These are phyloP conservation scores for Menura novaehollandiae DNA, from an alignment of 2,113 vertebrate genomes.

Conservation along the genomic window DNA sequence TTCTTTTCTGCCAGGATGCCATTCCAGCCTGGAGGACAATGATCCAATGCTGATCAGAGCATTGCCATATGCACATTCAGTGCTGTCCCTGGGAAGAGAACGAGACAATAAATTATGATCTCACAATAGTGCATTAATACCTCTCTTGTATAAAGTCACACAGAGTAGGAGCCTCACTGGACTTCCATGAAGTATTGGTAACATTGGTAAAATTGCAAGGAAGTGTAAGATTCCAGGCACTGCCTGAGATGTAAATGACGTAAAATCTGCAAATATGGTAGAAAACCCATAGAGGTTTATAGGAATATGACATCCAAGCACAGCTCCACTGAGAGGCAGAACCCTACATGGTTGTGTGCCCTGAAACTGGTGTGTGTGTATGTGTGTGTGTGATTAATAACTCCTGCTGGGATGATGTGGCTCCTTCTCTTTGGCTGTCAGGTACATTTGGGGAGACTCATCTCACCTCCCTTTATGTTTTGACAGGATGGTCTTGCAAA, in stretches of 20 bases:
- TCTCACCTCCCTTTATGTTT: neutral
- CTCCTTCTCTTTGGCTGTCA: neutral
- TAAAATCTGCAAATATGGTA: neutral
- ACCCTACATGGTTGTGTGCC: rapidly evolving
- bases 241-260: neutral
- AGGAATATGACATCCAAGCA: neutral
- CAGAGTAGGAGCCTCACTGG: neutral
- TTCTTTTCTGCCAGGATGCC: neutral
- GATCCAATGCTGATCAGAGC: neutral
- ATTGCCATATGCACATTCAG: neutral
- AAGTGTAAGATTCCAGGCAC: neutral
- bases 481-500: neutral
- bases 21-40: neutral
- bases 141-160: neutral
- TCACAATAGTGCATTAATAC: too few relatives aligned
- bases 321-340: neutral
- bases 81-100: neutral
- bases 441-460: neutral
- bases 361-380: neutral
- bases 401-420: neutral
- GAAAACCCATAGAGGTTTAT: neutral
- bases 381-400: neutral
- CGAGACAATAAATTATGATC: neutral
- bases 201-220: neutral
- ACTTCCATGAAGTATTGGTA: neutral